Base-by-base conservation (phyloP, 30 jellyfish, hydroid and myxozoan genomes). In the Cassiopea xamachana region DNA sequence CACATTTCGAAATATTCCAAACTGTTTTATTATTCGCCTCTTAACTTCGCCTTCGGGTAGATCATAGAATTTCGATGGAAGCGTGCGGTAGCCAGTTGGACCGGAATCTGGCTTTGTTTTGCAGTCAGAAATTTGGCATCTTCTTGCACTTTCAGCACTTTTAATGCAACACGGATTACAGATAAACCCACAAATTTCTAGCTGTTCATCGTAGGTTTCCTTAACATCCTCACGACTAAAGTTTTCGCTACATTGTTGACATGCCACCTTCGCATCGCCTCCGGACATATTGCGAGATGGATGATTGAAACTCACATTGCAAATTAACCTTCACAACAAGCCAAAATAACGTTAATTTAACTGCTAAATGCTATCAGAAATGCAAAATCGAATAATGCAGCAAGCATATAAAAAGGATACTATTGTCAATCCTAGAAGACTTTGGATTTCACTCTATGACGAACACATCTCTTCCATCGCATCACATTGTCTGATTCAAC, bases 11-110 rank as follows among this genome's bases (percentile, higher is more conserved):
- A 79, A 79, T 7, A 92, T 85, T 7, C 98, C 98, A 73, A 92
- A 92, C 61, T 86, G 98, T 61, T 87, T 84, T 16, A 92, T 81
- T 58, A 92, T 85, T 47, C 93, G 90, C 84, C 59, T 76, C 71
- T 92, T 92, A 55, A 82, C 92, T 74, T 92, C 92, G 73, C 98
- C 98, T 58, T 86, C 92, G 72, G 92, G 89, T 44, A 92, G 90
- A 76, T 86, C 95, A 76, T 92, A 92, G 75, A 92, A 92, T 73
- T 92, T 92, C 87, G 95, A 78, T 46, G 98, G 98, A 59, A 92
- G 92, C 55, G 92, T 92, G 87, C 98, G 93, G 79, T 85, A 86
- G 10, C 92, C 96, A 73, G 92, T 85, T 45, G 88, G 94, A 13
- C 87, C 92, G 46, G 81, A 60, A 46, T 86, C 98, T 47, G 92